Percentiles rank a stretch among this genome's conserved stretches.
Conservation (phyloP, 2,888 invertebrate species). For the Anthophora plumipes region DNA sequence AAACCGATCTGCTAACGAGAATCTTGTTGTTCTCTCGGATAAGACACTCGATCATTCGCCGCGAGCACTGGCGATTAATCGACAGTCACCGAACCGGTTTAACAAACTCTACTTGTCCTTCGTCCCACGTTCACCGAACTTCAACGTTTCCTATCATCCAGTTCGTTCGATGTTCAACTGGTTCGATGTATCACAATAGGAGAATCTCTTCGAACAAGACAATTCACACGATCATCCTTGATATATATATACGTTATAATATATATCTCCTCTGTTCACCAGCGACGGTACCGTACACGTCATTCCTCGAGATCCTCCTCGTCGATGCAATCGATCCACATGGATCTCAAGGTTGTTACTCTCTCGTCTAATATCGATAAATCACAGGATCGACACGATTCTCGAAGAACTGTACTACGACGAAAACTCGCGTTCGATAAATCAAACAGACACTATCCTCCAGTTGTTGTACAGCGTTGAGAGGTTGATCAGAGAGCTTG, state of each 20-base stretch:
- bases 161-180: neutral
- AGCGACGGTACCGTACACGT: neutral
- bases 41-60: constrained; percentile 19
- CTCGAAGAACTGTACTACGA: neutral
- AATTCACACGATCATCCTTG: neutral
- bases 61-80: constrained; percentile 21
- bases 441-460: too few relatives aligned
- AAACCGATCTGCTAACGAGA: constrained; percentile 2
- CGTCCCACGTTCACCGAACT: constrained; percentile 11
- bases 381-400: neutral
- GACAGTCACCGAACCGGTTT: constrained; percentile 38
- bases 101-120: neutral
- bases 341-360: too few relatives aligned
- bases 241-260: too few relatives aligned
- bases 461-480: too few relatives aligned
- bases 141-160: constrained; percentile 3
- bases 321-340: too few relatives aligned
- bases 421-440: too few relatives aligned
- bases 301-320: too few relatives aligned
- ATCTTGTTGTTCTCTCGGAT: neutral
- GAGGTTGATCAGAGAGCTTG: too few relatives aligned
- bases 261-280: neutral
- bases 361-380: too few relatives aligned
- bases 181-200: neutral
- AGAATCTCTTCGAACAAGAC: too few relatives aligned